Conservation (phyloP, 2,797 vertebrate species). For the Loriculus beryllinus region DNA sequence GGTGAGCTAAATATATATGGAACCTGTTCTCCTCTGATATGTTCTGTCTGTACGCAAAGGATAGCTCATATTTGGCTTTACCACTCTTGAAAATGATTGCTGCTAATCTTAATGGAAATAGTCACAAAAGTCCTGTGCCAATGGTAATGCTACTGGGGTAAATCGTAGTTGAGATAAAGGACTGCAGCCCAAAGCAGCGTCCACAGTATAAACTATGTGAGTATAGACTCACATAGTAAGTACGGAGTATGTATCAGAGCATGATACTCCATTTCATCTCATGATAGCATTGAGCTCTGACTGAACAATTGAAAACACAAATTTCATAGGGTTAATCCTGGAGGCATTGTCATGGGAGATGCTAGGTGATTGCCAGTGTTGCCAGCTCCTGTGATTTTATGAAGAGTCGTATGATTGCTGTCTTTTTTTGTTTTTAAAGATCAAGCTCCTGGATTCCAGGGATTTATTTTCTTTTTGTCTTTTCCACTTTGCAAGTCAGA, state of each 20-base stretch:
- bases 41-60: neutral
- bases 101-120: neutral
- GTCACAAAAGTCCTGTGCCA: neutral
- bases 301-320: neutral
- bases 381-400: neutral
- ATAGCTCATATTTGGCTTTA: neutral
- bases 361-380: neutral
- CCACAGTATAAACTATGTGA: neutral
- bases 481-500: neutral
- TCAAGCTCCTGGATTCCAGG: neutral
- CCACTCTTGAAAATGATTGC: neutral
- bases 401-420: neutral
- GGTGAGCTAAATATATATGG: neutral
- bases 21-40: neutral
- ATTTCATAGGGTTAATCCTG: neutral
- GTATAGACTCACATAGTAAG: neutral
- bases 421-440: neutral
- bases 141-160: neutral
- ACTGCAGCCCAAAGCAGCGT: neutral
- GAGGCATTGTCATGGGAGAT: neutral
- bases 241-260: neutral
- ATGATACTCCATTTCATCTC: neutral
- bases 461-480: neutral
- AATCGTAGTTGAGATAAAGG: neutral
- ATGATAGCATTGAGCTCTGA: neutral